Conservation (phyloP, 2,113 vertebrate species). For the Mohoua ochrocephala region DNA sequence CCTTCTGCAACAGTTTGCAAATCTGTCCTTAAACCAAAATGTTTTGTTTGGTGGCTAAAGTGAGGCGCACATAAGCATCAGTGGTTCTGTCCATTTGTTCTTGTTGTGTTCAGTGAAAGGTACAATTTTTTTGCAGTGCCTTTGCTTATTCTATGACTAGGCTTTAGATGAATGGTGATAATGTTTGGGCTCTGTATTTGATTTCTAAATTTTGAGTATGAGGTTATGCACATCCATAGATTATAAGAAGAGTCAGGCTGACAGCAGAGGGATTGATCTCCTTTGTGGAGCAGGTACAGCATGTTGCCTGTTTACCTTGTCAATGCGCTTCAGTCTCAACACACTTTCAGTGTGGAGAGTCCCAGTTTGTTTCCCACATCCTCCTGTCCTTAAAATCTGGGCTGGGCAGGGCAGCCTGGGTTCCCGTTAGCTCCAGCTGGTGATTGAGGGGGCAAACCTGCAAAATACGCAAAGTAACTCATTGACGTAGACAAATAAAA, state of each 20-base stretch:
- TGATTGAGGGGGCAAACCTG: background rate
- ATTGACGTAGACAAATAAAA: background rate
- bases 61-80: background rate
- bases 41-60: background rate
- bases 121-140: background rate
- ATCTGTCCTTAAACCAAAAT: background rate
- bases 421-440: background rate
- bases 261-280: background rate
- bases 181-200: background rate
- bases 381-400: background rate
- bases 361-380: background rate
- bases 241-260: background rate
- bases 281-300: background rate
- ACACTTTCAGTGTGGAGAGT: accelerated
- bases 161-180: background rate
- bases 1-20: background rate
- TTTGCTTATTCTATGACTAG: background rate
- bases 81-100: background rate
- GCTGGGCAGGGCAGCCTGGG: background rate
- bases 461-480: background rate
- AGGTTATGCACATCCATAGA: background rate
- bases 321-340: background rate
- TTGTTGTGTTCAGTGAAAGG: background rate
- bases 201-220: background rate
- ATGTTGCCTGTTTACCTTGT: background rate